Percentiles rank a stretch among this genome's conserved stretches.
These are phyloP conservation scores for Caenorhabditis afra DNA, from an alignment of 2,888 invertebrate species.

Conservation along the genomic window DNA sequence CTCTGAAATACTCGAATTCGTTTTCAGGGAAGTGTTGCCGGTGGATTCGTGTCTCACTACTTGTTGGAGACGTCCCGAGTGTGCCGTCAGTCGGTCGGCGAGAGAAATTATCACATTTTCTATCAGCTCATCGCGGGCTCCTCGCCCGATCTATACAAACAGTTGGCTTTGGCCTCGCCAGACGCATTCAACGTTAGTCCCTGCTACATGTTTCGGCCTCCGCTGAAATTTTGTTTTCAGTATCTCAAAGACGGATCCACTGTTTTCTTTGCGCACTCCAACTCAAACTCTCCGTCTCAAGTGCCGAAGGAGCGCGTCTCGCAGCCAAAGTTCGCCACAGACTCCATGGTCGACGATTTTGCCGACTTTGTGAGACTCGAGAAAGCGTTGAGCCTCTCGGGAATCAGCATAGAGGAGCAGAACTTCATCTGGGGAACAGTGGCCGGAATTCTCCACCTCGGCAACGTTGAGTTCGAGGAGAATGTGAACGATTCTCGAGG, in stretches of 20 bases:
- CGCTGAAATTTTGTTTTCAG: conserved; percentile 53
- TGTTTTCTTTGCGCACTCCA: conserved; percentile 64
- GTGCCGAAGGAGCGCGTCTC: conserved; percentile 10
- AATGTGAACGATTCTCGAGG: conserved; percentile 88
- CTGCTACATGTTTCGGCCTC: conserved; percentile 75
- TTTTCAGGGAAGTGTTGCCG: conserved; percentile 87
- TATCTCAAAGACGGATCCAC: conserved; percentile 71
- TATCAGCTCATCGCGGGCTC: conserved; percentile 96
- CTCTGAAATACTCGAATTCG: neutral
- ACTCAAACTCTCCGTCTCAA: neutral
- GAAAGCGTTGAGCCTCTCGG: conserved; percentile 87
- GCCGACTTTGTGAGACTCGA: conserved; percentile 90
- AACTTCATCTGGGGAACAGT: conserved; percentile 59
- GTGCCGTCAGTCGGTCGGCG: conserved; percentile 91
- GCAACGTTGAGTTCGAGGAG: conserved; percentile 96
- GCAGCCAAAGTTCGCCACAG: conserved; percentile 83
- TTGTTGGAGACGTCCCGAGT: conserved; percentile 91
- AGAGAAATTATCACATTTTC: conserved; percentile 98
- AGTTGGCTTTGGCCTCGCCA: conserved; percentile 83
- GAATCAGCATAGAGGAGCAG: conserved; percentile 84
- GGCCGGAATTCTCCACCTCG: conserved; percentile 89
- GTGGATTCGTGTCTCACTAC: conserved; percentile 98
- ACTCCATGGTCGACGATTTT: conserved; percentile 93
- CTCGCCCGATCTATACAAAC: conserved; percentile 87
- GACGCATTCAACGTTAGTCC: conserved; percentile 83